These are phyloP conservation scores for Melanocharis versteri DNA, from an alignment of 2,113 vertebrate genomes.

Conservation along the genomic window DNA sequence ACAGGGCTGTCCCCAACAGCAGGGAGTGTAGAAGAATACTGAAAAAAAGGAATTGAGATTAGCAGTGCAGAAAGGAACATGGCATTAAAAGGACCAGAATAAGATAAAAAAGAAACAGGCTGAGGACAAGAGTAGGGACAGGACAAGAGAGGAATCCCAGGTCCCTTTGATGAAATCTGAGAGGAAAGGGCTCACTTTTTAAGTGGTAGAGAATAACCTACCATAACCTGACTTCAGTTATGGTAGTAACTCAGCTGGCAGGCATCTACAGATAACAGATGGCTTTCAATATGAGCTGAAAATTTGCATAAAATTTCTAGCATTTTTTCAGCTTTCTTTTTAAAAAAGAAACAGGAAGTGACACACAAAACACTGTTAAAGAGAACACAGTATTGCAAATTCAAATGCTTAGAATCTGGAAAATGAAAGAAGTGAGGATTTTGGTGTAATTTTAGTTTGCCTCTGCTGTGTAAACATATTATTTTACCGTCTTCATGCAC, in stretches of 20 bases:
- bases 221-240: neutral
- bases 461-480: neutral
- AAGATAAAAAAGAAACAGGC: neutral
- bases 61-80: neutral
- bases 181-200: neutral
- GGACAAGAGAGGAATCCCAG: neutral
- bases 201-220: neutral
- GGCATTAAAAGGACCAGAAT: neutral
- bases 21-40: neutral
- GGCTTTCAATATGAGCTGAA: neutral
- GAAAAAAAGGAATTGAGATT: neutral
- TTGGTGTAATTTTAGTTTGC: neutral
- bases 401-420: neutral
- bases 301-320: neutral
- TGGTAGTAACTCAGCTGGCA: neutral
- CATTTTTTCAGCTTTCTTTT: neutral
- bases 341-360: neutral
- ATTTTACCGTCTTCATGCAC: neutral
- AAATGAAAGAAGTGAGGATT: neutral
- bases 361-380: neutral
- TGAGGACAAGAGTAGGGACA: neutral
- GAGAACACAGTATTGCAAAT: neutral
- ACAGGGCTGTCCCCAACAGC: fast-evolving
- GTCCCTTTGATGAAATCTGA: neutral
- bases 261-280: neutral